Percentiles rank a stretch among this genome's conserved stretches.
phyloP scores from a whole-genome alignment of 2,113 vertebrate genomes.

The Eonycteris spelaea region DNA sequence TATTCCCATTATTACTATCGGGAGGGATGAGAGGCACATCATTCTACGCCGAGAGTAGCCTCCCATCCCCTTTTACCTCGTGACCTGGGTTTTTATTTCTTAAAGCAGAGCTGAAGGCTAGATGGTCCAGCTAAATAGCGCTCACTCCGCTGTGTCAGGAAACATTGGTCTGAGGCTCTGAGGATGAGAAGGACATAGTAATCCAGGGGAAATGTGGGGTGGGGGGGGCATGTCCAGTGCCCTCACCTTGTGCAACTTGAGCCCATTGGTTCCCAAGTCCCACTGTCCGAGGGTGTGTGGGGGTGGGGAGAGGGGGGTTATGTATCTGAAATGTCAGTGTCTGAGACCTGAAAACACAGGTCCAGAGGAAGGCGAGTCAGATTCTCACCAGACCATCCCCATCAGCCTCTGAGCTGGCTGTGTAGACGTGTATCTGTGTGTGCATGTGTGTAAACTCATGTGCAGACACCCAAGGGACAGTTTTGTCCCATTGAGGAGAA shows the following conservation, averaged over 20 bases:
- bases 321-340: neutral
- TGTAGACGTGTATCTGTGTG: neutral
- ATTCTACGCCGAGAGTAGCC: neutral
- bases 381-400: neutral
- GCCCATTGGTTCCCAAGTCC: neutral
- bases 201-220: neutral
- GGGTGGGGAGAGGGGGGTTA: too few relatives aligned
- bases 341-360: neutral
- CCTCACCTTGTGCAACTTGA: neutral
- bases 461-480: neutral
- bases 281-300: neutral
- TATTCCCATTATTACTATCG: neutral
- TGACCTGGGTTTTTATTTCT: conserved; percentile 12
- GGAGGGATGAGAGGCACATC: neutral
- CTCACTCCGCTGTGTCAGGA: neutral
- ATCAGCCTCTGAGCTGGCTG: neutral
- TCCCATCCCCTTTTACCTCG: neutral
- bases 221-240: neutral
- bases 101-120: neutral
- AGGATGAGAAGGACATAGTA: neutral
- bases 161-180: neutral
- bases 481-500: neutral
- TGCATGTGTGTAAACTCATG: too few relatives aligned
- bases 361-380: neutral
- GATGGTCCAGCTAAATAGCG: neutral